These are phyloP conservation scores for Drosophila navojoa DNA, from an alignment of 1,140 invertebrate species.

Conservation along the genomic window DNA sequence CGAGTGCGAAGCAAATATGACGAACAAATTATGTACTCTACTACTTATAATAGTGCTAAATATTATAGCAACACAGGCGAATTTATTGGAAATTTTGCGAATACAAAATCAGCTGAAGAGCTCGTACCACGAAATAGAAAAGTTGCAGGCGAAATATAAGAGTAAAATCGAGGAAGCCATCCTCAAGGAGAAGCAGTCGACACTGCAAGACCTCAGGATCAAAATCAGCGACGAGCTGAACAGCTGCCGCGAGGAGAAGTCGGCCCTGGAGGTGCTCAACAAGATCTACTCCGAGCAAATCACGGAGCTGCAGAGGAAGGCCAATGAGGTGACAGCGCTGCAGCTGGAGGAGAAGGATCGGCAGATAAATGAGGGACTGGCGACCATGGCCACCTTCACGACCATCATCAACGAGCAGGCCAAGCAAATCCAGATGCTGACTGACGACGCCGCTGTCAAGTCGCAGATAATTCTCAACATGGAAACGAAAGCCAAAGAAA, in stretches of 20 bases:
- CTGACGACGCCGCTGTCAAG: conserved; percentile 18
- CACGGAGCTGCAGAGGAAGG: conserved; percentile 5
- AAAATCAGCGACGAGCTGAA: conserved; percentile 13
- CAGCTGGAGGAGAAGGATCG: conserved; percentile 15
- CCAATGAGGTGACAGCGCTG: not conserved
- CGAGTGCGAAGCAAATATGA: conserved; percentile 16
- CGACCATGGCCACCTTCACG: conserved; percentile 21
- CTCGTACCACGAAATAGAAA: conserved; percentile 29
- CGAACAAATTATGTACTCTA: conserved; percentile 3
- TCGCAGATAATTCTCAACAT: conserved; percentile 27
- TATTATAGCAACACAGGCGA: not conserved
- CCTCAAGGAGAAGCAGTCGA: conserved; percentile 9
- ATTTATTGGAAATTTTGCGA: conserved; percentile 26
- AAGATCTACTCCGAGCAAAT: conserved; percentile 38
- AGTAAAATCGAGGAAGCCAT: conserved; percentile 31
- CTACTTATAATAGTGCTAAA: not conserved
- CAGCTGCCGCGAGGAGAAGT: conserved; percentile 30
- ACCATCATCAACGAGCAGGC: conserved; percentile 35
- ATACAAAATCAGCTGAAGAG: conserved; percentile 38
- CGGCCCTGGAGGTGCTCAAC: conserved; percentile 28
- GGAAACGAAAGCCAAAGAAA: conserved; percentile 12
- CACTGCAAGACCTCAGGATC: not conserved
- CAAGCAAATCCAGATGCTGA: conserved; percentile 19
- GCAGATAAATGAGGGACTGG: conserved; percentile 18
- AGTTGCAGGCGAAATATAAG: conserved; percentile 29